Evolutionary conservation across 2,888 invertebrate species (phyloP), one percentile per base, ranked within the genome.

Genomic region (Linyphia triangularis): DNA sequence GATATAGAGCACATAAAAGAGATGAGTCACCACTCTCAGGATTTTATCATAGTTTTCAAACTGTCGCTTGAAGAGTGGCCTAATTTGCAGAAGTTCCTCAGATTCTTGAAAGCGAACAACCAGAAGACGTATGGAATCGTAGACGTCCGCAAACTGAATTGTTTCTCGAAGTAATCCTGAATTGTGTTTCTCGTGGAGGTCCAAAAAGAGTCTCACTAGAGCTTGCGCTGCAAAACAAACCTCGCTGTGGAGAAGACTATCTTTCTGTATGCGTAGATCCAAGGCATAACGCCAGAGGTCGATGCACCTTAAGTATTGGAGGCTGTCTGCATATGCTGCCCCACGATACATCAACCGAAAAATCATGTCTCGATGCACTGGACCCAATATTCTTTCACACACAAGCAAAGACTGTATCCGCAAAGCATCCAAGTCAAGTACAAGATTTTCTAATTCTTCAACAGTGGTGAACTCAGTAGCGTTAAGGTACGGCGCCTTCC

Each of bases 211-310:
- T 91, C 96, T 95, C 89, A 97, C 96, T 78, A 98, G 94, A 26
- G 97, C 97, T 93, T 97, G 96, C 86, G 96, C 96, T 79, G 96
- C 95, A 93, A 96, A 97, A 92, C 96, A 96, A 67, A 97, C 96
- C 93, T 97, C 97, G 89, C 95, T 95, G 92, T 94, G 94, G 40
- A 95, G 93, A 78, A 95, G 93, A 77, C 97, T 95, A 93, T 96
- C 96, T 92, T 95, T 95, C 91, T 95, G 94, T 19, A 97, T 95
- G 90, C 97, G 95, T 90, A 97, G 94, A 92, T 96, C 95, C 83
- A 97, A 94, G 78, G 96, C 96, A 93, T 97, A 95, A 89, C 95
- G 94, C 98, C 98, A 98, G 83, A 98, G 94, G 92, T 97, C 96
- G 90, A 97, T 95, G 93, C 97, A 97, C 90, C 96, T 94, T 93